These are phyloP conservation scores for Rhagium mordax DNA, from an alignment of 2,888 invertebrate genomes.

Conservation along the genomic window DNA sequence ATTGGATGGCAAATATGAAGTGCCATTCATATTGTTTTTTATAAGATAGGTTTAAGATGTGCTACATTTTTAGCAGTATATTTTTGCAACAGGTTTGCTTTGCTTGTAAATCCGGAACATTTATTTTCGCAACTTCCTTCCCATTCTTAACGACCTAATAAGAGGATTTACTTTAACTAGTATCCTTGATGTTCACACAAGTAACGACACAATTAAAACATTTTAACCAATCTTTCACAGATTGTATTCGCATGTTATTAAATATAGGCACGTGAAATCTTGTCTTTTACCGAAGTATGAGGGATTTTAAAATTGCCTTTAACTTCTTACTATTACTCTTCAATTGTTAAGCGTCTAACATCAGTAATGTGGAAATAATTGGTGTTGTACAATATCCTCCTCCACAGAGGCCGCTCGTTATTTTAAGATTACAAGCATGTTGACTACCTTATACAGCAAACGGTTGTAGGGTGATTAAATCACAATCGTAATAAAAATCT, in stretches of 20 bases:
- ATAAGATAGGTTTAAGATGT: too few relatives aligned
- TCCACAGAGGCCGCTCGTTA: neutral
- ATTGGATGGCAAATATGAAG: too few relatives aligned
- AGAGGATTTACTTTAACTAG: too few relatives aligned
- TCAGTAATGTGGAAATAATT: neutral
- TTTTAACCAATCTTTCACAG: too few relatives aligned
- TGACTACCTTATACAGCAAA: neutral
- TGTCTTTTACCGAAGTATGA: neutral
- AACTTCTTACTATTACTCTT: neutral
- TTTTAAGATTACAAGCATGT: neutral
- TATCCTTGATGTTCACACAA: too few relatives aligned
- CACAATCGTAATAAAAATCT: neutral
- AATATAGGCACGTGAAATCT: neutral
- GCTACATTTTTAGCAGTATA: too few relatives aligned
- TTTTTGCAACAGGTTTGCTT: too few relatives aligned
- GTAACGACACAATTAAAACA: too few relatives aligned
- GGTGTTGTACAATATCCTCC: neutral
- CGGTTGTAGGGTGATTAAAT: neutral
- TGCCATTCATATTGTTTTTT: too few relatives aligned
- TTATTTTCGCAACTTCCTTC: too few relatives aligned
- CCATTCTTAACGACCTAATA: too few relatives aligned
- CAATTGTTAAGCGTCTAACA: neutral
- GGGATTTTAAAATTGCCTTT: neutral
- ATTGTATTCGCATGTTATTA: neutral
- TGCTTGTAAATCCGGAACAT: too few relatives aligned